A percentile compares a stretch with the other conserved stretches of the same genome.
phyloP scores from a whole-genome alignment of 2,797 vertebrate genomes.

The Coendou prehensilis region DNA sequence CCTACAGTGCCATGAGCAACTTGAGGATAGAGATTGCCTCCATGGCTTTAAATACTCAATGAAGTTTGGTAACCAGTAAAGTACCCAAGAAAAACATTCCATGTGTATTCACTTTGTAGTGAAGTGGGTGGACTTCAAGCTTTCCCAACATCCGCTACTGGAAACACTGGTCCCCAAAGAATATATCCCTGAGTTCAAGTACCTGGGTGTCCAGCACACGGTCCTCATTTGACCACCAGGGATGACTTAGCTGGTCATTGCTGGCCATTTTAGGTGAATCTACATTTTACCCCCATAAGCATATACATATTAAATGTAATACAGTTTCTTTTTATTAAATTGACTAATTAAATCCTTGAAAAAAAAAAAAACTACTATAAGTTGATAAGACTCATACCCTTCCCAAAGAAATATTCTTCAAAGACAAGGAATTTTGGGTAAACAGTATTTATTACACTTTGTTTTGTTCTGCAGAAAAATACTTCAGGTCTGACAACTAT shows the following conservation, averaged over 20 bases:
- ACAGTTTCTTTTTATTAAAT: background rate
- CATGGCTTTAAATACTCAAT: background rate
- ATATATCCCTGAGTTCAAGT: background rate
- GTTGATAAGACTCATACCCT: background rate
- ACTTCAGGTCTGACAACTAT: slow-evolving; percentile 35
- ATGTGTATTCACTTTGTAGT: background rate
- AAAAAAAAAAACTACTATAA: background rate
- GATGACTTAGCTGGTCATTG: background rate
- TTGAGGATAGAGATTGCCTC: background rate
- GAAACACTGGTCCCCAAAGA: background rate
- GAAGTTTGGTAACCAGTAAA: background rate
- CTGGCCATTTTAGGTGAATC: background rate
- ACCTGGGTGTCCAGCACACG: background rate
- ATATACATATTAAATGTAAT: background rate
- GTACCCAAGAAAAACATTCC: background rate
- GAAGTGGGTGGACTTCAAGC: background rate
- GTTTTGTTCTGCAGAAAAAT: slow-evolving; percentile 56
- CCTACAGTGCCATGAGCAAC: background rate
- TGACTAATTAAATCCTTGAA: background rate
- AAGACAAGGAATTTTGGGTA: background rate
- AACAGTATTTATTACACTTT: slow-evolving; percentile 19
- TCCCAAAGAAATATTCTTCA: slow-evolving; percentile 32
- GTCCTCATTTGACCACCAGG: background rate
- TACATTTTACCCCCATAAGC: background rate
- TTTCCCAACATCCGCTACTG: background rate